Base-by-base conservation (phyloP, 2,113 vertebrate genomes). In the Rhinolophus ferrumequinum region DNA sequence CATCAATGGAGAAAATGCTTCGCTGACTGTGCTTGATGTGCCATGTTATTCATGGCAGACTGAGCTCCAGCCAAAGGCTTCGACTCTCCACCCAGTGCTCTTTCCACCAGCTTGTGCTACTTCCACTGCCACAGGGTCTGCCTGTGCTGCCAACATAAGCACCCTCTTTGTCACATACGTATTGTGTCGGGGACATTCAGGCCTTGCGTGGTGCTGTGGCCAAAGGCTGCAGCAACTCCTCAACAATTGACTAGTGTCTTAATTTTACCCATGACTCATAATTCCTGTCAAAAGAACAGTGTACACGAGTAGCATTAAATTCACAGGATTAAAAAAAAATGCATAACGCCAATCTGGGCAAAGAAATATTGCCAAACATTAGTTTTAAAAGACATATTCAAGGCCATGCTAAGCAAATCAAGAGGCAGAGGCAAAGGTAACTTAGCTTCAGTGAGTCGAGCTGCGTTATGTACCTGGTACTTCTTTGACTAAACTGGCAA, bases 131-230 rank as follows among this genome's bases (percentile, higher is more conserved):
- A 64, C 77, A n/a, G 90, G 72, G 54, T 86, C 60, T 35, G 16
- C 33, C 33, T 21, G 58, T n/a, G 67, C 85, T 90, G 97, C 90
- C 97, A 96, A 93, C 87, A 76, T 80, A 90, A 96, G 97, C 96
- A 70, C 2, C 77, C 77, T 15, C 83, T 69, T 90, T 76, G 76
- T 87, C 69, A 89, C 6, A 56, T 8, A 77, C 67, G 89, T 58
- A 52, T 15, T 44, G 44, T 54, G 54, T 58, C 88, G 94, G 69
- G 58, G 67, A 92, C 94, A 96, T n/a, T 91, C 82, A 94, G 91
- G 77, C n/a, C 67, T 50, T 54, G 47, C 0, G 2, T 79, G 90
- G 64, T 84, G 73, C 6, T 47, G 19, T 50, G 62, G 94, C 70
- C 93, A 95, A 95, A 95, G 91, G 77, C 86, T 69, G 35, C 6